Evolutionary conservation across 2,888 invertebrate genomes (phyloP), one percentile per base, ranked within the genome.

Genomic region (Scrobipalpa atriplicella): DNA sequence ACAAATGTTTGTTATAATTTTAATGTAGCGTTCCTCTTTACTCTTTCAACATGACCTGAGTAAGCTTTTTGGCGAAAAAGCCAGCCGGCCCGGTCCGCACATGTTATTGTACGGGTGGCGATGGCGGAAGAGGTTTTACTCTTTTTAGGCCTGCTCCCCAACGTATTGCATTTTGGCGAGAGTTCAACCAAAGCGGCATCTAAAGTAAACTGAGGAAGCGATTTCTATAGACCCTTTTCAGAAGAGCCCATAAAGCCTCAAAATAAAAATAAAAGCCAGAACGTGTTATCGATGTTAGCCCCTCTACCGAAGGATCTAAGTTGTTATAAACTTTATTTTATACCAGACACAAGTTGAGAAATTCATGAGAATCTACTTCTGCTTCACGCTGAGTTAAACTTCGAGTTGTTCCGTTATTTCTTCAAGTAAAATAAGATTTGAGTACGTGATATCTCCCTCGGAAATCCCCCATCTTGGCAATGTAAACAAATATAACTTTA

Each of bases 91-190:
- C 36, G 56, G 56, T 39, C 43, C 51, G 62, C 64, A 66, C 66
- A 67, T 67, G 68, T 68, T 69, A 69, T 70, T 69, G 69, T 65
- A 62, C 60, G 66, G 67, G 69, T 64, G 69, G 60, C 66, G 36
- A 60, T 60, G 51, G 58, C 58, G 65, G 70, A 71, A 67, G 52
- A 52, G 54, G 41, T 62, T 67, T 66, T 66, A 18, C 58, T 58
- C 62, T 56, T 67, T 67, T 67, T 64, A 52, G 18, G 18, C 58
- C 29, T 21, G 10, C 6, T 58, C 51, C 41, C 41, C 47, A n/a
- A 5, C 38, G 38, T 38, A 39, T 38, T 64, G 64, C 43, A 56
- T 41, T 64, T 54, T 36, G 39, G 52, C 13, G 41, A 64, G 41
- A 38, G 41, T 64, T 64, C 38, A 52, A 52, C 63, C 52, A 63